Conservation (phyloP, 37 sponge, comb jelly and placozoan species). For the Spongia lamella region DNA sequence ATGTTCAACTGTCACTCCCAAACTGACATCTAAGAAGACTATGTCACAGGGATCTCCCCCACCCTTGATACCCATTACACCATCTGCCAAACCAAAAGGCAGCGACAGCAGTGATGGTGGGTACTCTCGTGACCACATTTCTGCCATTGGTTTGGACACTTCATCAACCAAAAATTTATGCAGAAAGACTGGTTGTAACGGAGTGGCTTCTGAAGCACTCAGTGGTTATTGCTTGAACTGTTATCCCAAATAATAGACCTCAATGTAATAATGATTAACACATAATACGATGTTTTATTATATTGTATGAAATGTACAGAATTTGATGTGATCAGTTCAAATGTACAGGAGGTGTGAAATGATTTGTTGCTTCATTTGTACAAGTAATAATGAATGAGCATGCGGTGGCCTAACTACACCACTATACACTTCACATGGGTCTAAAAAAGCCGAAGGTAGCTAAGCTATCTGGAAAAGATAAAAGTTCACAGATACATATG, state of each 20-base stretch:
- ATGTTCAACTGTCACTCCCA: not conserved
- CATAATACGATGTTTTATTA: too few relatives aligned
- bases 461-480: too few relatives aligned
- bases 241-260: not conserved
- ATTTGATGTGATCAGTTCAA: too few relatives aligned
- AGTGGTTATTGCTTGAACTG: constrained; percentile 63
- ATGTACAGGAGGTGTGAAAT: too few relatives aligned
- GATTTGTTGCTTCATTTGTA: too few relatives aligned
- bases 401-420: too few relatives aligned
- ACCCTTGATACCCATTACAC: not conserved
- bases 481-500: not conserved
- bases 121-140: constrained; percentile 50
- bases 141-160: not conserved
- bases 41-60: not conserved
- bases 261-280: too few relatives aligned
- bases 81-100: not conserved
- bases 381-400: too few relatives aligned
- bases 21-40: not conserved
- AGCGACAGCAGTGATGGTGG: not conserved
- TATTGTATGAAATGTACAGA: too few relatives aligned
- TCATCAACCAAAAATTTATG: constrained; percentile 13
- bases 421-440: too few relatives aligned
- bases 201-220: constrained; percentile 30
- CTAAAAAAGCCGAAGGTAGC: too few relatives aligned
- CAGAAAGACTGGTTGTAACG: constrained; percentile 32